Percentiles rank a stretch among this genome's conserved stretches.
These are phyloP conservation scores for Leuctra nigra DNA, from an alignment of 2,888 invertebrate genomes.

Conservation along the genomic window DNA sequence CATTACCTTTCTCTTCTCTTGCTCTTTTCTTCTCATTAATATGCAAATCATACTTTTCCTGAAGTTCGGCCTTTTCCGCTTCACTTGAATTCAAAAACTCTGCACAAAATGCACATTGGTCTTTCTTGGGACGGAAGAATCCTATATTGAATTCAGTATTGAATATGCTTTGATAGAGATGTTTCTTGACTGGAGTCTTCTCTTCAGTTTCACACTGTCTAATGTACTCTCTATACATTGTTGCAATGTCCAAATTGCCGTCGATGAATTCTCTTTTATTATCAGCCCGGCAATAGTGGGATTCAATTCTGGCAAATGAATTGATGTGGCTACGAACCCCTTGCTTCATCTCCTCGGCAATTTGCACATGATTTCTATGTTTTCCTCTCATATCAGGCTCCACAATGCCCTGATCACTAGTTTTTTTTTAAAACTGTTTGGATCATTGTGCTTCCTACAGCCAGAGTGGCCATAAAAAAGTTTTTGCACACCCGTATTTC, in stretches of 20 bases:
- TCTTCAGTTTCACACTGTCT: background rate
- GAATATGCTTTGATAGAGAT: slow-evolving; percentile 1
- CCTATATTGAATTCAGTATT: slow-evolving; percentile 15
- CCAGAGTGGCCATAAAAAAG: background rate
- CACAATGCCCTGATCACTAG: slow-evolving; percentile 19
- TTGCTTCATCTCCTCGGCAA: slow-evolving; percentile 18
- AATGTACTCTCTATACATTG: slow-evolving; percentile 29
- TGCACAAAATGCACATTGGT: slow-evolving; percentile 9
- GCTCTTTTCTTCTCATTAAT: background rate
- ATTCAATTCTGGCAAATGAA: slow-evolving; percentile 32
- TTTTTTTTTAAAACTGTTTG: background rate
- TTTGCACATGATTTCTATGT: slow-evolving; percentile 27
- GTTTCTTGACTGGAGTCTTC: background rate
- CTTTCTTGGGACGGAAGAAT: slow-evolving; percentile 10
- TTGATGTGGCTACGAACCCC: slow-evolving; percentile 30
- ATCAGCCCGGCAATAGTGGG: slow-evolving; percentile 31
- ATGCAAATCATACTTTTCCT: background rate
- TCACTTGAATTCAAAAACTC: background rate
- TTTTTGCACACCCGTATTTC: background rate
- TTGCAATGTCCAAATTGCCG: slow-evolving; percentile 32
- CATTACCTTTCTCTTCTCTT: background rate
- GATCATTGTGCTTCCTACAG: background rate
- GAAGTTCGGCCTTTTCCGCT: background rate
- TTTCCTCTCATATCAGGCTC: slow-evolving; percentile 29
- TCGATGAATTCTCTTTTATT: slow-evolving; percentile 31